A percentile compares a stretch with the other conserved stretches of the same genome.
phyloP scores from a whole-genome alignment of 2,888 invertebrate species.

The Phaonia tiefii region DNA sequence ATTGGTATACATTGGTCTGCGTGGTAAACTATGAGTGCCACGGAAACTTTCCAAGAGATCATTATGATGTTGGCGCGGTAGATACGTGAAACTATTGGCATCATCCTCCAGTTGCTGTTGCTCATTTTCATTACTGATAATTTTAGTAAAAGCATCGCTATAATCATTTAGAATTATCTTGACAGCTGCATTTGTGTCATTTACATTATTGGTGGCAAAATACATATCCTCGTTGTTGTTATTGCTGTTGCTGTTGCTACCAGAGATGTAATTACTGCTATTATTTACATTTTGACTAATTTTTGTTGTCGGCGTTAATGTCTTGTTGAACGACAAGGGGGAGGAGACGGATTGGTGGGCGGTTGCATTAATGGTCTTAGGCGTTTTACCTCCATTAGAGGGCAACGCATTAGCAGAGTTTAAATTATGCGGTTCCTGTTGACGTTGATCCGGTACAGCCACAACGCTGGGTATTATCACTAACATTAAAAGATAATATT shows the following conservation, averaged over 20 bases:
- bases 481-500: slow-evolving; percentile 69
- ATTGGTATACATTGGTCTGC: slow-evolving; percentile 85
- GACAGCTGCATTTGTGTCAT: slow-evolving; percentile 67
- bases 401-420: slow-evolving; percentile 44
- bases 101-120: slow-evolving; percentile 50
- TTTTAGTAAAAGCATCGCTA: slow-evolving; percentile 70
- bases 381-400: neutral
- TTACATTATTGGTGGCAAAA: slow-evolving; percentile 33
- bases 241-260: slow-evolving; percentile 51
- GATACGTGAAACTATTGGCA: slow-evolving; percentile 42
- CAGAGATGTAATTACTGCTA: slow-evolving; percentile 61
- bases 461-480: slow-evolving; percentile 63
- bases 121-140: slow-evolving; percentile 50
- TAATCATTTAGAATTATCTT: slow-evolving; percentile 73
- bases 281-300: slow-evolving; percentile 73
- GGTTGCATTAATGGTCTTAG: neutral
- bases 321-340: neutral
- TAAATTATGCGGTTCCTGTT: slow-evolving; percentile 42
- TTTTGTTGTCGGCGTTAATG: slow-evolving; percentile 53
- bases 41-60: slow-evolving; percentile 70
- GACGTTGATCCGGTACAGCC: slow-evolving; percentile 54
- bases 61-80: slow-evolving; percentile 43
- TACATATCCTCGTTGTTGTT: slow-evolving; percentile 60
- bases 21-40: slow-evolving; percentile 74
- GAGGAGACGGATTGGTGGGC: slow-evolving; percentile 4